Conservation (phyloP, 1,140 invertebrate genomes). For the Tenebrio molitor region DNA sequence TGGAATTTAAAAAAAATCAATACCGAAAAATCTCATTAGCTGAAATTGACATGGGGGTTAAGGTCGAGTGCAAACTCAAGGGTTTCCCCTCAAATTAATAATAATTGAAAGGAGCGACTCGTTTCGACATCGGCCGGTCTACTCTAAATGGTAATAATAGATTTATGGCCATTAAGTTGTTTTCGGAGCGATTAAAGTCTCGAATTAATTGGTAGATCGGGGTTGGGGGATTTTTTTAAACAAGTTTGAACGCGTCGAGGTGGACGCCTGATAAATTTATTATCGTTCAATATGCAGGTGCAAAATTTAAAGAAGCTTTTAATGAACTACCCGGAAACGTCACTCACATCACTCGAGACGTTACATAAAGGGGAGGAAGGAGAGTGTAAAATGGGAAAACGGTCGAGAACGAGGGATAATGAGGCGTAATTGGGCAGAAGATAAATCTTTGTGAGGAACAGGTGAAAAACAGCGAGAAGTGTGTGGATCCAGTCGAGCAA, state of each 20-base stretch:
- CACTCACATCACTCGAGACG: no score
- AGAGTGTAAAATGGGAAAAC: no score
- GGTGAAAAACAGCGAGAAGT: no score
- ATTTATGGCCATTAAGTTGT: conserved; percentile 27
- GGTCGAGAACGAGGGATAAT: no score
- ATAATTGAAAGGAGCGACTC: conserved; percentile 21
- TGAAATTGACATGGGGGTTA: conserved; percentile 31
- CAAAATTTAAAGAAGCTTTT: not conserved
- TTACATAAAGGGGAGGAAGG: no score
- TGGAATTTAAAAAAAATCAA: conserved; percentile 36
- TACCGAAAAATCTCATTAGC: conserved; percentile 32
- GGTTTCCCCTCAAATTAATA: conserved; percentile 17
- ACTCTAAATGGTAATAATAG: conserved; percentile 11
- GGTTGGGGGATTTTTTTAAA: no score
- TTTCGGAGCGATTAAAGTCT: conserved; percentile 6
- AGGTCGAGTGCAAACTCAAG: conserved; percentile 17
- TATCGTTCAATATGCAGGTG: not conserved
- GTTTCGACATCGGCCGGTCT: not conserved
- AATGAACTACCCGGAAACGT: no score
- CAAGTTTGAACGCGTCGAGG: no score
- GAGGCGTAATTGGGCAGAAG: no score
- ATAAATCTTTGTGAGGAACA: no score
- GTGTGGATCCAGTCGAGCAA: no score
- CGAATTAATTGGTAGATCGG: conserved; percentile 13
- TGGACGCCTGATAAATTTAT: no score